Base-by-base conservation (phyloP, 2,113 vertebrate species). In the Plestiodon gilberti region DNA sequence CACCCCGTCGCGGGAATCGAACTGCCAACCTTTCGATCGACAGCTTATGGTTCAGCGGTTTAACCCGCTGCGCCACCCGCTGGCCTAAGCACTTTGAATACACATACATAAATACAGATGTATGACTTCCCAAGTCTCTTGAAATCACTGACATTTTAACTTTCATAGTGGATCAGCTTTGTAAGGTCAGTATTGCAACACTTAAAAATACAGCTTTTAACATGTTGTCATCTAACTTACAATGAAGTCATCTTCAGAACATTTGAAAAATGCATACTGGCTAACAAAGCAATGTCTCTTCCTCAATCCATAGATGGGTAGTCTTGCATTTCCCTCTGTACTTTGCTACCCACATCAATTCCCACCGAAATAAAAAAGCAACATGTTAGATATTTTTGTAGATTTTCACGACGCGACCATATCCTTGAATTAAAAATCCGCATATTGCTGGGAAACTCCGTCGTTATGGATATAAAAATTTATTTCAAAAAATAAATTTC, bases 71-170 rank as follows among this genome's bases (percentile, higher is more conserved):
- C n/a, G n/a, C n/a, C n/a, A n/a, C n/a, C n/a, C n/a, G n/a, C n/a
- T n/a, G n/a, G n/a, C n/a, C n/a, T 78, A 9, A 76, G 61, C 15
- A 1, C 65, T 86, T 13, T 8, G 8, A 48, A 48, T 48, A 48
- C n/a, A n/a, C n/a, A n/a, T n/a, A n/a, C n/a, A n/a, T 33, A 22
- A 87, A 75, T 75, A 78, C 69, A 48, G n/a, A 10, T 87, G 83
- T 86, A 48, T 79, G 55, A 84, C 25, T 48, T 82, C 90, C 48
- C 88, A 87, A 77, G 28, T 88, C 84, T 83, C 78, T 92, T 33
- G 75, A 11, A 85, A 52, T 91, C 78, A 3, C 90, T 94, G 90
- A 52, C 65, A n/a, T 88, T 40, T 92, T 81, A 70, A 75, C 81
- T 87, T 91, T 82, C 48, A 28, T 48, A 71, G 65, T 78, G 15